Percentiles rank a stretch among this genome's conserved stretches.
phyloP scores from a whole-genome alignment of 2,888 invertebrate genomes.

The Ferdinandea cuprea region DNA sequence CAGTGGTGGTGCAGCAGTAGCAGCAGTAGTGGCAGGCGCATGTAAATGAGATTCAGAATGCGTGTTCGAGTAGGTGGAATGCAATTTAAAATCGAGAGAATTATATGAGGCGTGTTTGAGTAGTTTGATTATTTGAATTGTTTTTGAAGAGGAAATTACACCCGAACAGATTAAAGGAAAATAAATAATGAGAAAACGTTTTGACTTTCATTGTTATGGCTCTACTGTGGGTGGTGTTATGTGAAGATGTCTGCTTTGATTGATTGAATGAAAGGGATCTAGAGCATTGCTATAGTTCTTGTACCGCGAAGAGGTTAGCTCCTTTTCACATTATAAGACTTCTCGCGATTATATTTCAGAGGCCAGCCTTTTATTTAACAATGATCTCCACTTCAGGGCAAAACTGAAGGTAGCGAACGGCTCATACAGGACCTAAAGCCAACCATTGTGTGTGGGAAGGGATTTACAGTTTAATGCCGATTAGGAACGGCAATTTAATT shows the following conservation, averaged over 20 bases:
- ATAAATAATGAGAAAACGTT: conserved; percentile 14
- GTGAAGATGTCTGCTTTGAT: not conserved
- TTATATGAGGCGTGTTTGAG: conserved; percentile 66
- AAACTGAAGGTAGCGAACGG: too few relatives aligned
- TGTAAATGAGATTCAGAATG: conserved; percentile 62
- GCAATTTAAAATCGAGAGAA: conserved; percentile 63
- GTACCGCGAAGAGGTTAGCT: too few relatives aligned
- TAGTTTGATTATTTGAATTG: conserved; percentile 65
- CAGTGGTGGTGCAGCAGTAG: not conserved
- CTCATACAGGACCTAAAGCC: too few relatives aligned
- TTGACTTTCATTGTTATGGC: not conserved
- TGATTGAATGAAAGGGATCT: too few relatives aligned
- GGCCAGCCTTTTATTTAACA: too few relatives aligned
- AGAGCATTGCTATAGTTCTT: too few relatives aligned
- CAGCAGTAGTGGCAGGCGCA: conserved; percentile 2
- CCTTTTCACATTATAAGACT: too few relatives aligned
- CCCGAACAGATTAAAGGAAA: not conserved
- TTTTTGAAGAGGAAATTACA: conserved; percentile 47
- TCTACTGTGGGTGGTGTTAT: not conserved
- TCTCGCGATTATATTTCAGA: too few relatives aligned
- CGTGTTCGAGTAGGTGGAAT: conserved; percentile 62
- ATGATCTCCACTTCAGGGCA: too few relatives aligned
- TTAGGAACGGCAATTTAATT: too few relatives aligned
- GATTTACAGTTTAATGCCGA: too few relatives aligned
- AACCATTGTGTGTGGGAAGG: too few relatives aligned